phyloP scores from a whole-genome alignment of 1,140 invertebrate species.

The Orussus abietinus region DNA sequence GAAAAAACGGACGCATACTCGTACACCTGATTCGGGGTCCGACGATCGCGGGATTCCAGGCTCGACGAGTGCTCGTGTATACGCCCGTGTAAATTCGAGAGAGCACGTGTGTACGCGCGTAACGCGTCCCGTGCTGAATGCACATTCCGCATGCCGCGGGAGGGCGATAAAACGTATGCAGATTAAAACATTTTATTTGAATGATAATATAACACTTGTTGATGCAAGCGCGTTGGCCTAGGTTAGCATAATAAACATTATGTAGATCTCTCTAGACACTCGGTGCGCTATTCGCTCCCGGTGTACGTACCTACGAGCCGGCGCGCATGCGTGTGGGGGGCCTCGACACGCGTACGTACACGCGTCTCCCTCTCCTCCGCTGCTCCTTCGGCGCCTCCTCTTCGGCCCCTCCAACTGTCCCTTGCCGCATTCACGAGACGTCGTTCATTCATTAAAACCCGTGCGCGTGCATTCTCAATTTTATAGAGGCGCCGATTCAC shows the following conservation, averaged over 20 bases:
- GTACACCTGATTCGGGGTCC: too few species aligned
- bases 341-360: background rate
- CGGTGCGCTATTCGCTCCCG: conserved; percentile 23
- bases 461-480: conserved; percentile 38
- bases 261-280: conserved; percentile 41
- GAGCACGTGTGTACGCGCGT: conserved; percentile 18
- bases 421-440: conserved; percentile 37
- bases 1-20: too few species aligned
- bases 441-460: conserved; percentile 44
- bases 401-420: conserved; percentile 27
- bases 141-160: conserved; percentile 47
- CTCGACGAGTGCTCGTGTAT: too few species aligned
- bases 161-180: conserved; percentile 55
- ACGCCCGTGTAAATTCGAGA: too few species aligned
- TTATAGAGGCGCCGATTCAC: conserved; percentile 41
- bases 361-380: conserved; percentile 13
- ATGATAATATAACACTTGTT: conserved; percentile 57
- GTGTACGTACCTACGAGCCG: conserved; percentile 13
- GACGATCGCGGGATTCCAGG: too few species aligned
- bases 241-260: conserved; percentile 56
- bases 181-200: conserved; percentile 57
- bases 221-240: conserved; percentile 53
- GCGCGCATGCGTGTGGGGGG: background rate
- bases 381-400: conserved; percentile 3
- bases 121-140: conserved; percentile 44